phyloP scores from a whole-genome alignment of 2,888 invertebrate genomes.

The Aphodius sticticus region DNA sequence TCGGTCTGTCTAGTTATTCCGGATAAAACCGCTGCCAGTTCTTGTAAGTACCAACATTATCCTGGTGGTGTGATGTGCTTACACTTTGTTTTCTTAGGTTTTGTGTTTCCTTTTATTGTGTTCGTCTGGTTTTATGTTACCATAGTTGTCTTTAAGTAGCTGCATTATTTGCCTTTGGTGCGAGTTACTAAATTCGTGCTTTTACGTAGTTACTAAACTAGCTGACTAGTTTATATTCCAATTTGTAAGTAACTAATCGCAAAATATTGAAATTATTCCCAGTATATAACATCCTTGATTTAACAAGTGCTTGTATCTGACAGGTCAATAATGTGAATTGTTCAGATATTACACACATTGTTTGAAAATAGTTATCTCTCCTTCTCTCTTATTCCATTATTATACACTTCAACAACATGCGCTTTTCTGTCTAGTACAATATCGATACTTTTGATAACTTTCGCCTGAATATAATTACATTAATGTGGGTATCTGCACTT shows the following conservation, averaged over 20 bases:
- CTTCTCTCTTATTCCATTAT: background rate
- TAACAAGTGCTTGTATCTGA: background rate
- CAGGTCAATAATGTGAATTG: background rate
- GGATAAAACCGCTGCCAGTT: constrained; percentile 98
- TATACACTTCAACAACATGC: background rate
- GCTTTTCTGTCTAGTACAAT: too few relatives aligned
- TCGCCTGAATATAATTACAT: too few relatives aligned
- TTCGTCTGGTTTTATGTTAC: constrained; percentile 14
- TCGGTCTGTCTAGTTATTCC: constrained; percentile 87
- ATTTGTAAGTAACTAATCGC: too few relatives aligned
- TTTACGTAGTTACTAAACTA: background rate
- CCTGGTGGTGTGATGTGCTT: constrained; percentile 58
- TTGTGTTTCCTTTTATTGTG: constrained; percentile 28
- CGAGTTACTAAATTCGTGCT: background rate
- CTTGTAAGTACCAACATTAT: constrained; percentile 84
- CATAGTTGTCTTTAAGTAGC: background rate
- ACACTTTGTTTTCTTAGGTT: constrained; percentile 42
- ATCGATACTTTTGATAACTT: too few relatives aligned
- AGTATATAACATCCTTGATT: background rate
- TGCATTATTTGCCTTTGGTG: constrained; percentile 4
- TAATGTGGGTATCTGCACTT: too few relatives aligned
- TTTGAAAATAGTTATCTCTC: background rate
- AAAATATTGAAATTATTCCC: too few relatives aligned
- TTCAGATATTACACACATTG: background rate
- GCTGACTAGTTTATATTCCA: background rate